These are phyloP conservation scores for Thamnophis sirtalis DNA, from an alignment of 2,113 vertebrate species.

Conservation along the genomic window DNA sequence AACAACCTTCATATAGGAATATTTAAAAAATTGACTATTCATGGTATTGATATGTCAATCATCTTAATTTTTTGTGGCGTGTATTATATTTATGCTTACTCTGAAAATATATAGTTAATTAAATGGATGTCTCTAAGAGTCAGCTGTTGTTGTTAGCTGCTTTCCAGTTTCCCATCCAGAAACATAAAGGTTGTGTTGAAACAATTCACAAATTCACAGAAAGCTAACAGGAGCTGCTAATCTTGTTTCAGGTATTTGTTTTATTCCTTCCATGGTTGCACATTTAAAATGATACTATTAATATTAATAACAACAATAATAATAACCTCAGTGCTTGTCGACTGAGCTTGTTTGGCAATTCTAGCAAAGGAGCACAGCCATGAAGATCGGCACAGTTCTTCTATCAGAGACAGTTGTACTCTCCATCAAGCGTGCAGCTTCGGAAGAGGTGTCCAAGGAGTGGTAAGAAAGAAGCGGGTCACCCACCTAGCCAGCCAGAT, in stretches of 20 bases:
- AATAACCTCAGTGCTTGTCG: neutral
- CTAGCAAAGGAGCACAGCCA: neutral
- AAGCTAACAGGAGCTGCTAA: neutral
- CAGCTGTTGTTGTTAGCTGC: neutral
- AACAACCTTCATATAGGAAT: neutral
- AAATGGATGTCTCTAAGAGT: neutral
- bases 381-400: neutral
- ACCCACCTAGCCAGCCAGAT: neutral
- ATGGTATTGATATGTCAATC: neutral
- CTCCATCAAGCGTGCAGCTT: neutral
- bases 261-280: neutral
- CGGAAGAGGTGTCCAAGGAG: neutral
- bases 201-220: neutral
- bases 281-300: neutral
- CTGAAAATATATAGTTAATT: neutral
- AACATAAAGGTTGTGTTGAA: neutral
- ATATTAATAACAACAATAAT: neutral
- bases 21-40: neutral
- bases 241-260: neutral
- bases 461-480: neutral
- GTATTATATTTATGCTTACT: neutral
- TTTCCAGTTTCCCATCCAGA: neutral
- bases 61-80: neutral
- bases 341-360: neutral
- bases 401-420: neutral